These are phyloP conservation scores for Ochotona curzoniae DNA, from an alignment of 2,113 vertebrate genomes.

Conservation along the genomic window DNA sequence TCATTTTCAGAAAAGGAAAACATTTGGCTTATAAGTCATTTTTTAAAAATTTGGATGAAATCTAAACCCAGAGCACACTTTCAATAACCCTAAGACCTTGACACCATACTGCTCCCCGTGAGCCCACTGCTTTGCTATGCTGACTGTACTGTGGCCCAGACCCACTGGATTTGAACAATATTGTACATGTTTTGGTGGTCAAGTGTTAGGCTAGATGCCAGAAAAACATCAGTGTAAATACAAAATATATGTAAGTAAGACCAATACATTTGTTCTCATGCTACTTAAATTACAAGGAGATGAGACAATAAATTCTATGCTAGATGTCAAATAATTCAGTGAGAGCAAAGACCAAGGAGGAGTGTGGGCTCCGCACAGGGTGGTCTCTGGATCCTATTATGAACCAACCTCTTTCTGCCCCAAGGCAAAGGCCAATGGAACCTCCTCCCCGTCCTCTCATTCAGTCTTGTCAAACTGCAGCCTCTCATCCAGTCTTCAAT, in stretches of 20 bases:
- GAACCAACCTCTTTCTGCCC: not conserved
- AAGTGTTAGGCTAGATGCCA: not conserved
- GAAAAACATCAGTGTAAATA: not conserved
- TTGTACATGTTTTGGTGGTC: accelerated
- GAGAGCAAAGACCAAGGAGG: not conserved
- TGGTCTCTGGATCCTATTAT: not conserved
- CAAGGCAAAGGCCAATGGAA: not conserved
- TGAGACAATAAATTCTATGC: not conserved
- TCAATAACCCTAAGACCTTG: not conserved
- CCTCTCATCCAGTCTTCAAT: not conserved
- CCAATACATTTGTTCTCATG: not conserved
- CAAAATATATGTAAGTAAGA: not conserved
- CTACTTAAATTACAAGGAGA: not conserved
- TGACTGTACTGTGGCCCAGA: accelerated
- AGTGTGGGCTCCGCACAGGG: accelerated
- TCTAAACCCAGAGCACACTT: not conserved
- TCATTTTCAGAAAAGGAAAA: not conserved
- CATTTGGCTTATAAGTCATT: not conserved
- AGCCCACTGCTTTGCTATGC: not conserved
- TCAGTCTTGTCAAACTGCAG: not conserved
- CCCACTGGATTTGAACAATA: not conserved
- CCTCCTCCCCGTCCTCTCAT: not conserved
- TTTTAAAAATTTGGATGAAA: not conserved
- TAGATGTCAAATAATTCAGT: not conserved
- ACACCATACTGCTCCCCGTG: not conserved